phyloP scores from a whole-genome alignment of 1,140 invertebrate genomes.

The Plectus sambesii region DNA sequence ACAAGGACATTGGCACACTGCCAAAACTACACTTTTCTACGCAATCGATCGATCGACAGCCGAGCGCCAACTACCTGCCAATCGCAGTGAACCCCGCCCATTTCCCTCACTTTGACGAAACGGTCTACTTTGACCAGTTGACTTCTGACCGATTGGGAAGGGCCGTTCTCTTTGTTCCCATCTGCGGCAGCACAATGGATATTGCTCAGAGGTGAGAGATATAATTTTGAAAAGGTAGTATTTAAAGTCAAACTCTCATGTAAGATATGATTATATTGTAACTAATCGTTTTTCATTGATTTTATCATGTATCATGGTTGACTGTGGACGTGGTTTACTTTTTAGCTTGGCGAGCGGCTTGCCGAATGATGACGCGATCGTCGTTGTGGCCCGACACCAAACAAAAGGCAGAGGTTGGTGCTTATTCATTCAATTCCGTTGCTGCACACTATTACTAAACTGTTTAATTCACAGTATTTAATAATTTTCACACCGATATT shows the following conservation, averaged over 20 bases:
- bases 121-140: conserved; percentile 46
- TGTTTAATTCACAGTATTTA: no score
- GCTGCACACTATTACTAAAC: no score
- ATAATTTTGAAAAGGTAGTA: conserved; percentile 1
- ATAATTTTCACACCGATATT: no score
- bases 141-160: conserved; percentile 63
- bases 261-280: no score
- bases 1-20: no score
- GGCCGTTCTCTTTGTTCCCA: conserved; percentile 67
- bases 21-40: no score
- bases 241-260: conserved; percentile 1
- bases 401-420: conserved; percentile 58
- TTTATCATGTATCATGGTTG: no score
- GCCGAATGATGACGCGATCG: conserved; percentile 55
- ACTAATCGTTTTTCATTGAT: no score
- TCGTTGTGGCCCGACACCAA: conserved; percentile 66
- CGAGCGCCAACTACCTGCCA: no score
- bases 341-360: conserved; percentile 39
- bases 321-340: no score
- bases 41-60: no score
- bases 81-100: no score
- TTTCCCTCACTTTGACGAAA: conserved; percentile 21
- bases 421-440: conserved; percentile 6
- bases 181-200: conserved; percentile 64
- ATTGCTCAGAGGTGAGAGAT: conserved; percentile 53